Base-by-base conservation (phyloP, 2,888 invertebrate genomes). In the Himalopsyche japonica region DNA sequence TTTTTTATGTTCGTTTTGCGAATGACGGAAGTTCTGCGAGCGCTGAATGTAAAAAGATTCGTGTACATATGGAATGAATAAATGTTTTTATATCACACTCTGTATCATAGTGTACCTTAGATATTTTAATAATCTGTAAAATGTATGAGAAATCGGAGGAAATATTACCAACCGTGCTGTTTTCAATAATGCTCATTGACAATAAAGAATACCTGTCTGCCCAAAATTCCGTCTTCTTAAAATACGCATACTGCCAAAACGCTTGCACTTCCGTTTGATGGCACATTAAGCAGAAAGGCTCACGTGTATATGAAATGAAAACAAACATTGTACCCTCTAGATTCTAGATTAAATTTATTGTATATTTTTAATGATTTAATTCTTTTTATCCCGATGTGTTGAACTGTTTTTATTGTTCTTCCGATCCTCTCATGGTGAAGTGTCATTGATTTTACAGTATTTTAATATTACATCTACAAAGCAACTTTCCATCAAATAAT, bases 91-190 rank as follows among this genome's bases (percentile, higher is more conserved):
- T 85, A 85, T 85, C 82, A 85, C 82, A 80, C 76, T 76, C 80
- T 83, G 81, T 81, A 83, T 84, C 83, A 82, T 84, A 86, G 84
- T 79, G 82, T 86, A 86, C 84, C 84, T 86, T 86, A 86, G 85
- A 84, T 79, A 83, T 84, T 85, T 70, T 84, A 80, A 85, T 82
- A 82, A 86, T 57, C 48, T 80, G 76, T 86, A 87, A 86, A 84
- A 70, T 82, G 70, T 86, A 87, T 81, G 82, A 79, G 70, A 84
- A 79, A 84, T 57, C 49, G 78, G 47, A 85, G 86, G 86, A 85
- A 80, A 86, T 87, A 87, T 87, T 87, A 87, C 86, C 87, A 85
- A 76, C 81, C 84, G 82, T 77, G 85, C 85, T 85, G 64, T 82
- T 82, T 86, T 84, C 76, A 47, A 64, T 48, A 80, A 80, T 80